Conservation (phyloP, 2,888 invertebrate genomes). For the Hyalella azteca region DNA sequence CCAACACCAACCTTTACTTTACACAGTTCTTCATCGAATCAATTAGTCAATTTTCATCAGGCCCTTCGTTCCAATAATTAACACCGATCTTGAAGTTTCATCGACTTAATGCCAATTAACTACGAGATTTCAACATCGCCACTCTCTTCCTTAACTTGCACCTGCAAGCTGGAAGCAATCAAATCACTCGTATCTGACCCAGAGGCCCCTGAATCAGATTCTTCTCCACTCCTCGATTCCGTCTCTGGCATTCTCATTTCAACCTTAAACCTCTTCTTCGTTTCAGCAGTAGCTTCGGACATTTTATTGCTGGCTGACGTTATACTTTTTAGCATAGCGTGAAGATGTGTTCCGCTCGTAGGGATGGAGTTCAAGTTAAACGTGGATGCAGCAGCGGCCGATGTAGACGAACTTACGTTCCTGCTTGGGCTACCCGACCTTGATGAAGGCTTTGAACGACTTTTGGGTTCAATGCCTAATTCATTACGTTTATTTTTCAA, state of each 20-base stretch:
- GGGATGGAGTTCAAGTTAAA: neutral
- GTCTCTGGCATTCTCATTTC: too few relatives aligned
- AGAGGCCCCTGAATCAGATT: too few relatives aligned
- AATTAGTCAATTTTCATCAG: too few relatives aligned
- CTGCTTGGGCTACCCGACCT: neutral
- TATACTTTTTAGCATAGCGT: neutral
- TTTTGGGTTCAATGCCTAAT: neutral
- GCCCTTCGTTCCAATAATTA: too few relatives aligned
- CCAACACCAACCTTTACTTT: too few relatives aligned
- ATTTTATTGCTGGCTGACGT: neutral
- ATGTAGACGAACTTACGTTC: neutral
- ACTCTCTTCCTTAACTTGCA: neutral
- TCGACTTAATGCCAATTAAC: too few relatives aligned
- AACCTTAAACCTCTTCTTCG: too few relatives aligned
- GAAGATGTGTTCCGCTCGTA: neutral
- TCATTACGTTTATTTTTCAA: neutral
- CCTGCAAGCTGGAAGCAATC: neutral
- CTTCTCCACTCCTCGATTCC: too few relatives aligned
- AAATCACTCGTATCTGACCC: neutral
- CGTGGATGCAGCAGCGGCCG: neutral
- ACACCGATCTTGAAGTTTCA: too few relatives aligned
- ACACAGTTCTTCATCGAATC: too few relatives aligned
- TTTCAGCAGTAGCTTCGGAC: too few relatives aligned
- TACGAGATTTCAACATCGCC: neutral
- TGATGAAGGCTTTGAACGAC: neutral